These are phyloP conservation scores for Choristoneura rosaceana DNA, from an alignment of 2,888 invertebrate species.

Conservation along the genomic window DNA sequence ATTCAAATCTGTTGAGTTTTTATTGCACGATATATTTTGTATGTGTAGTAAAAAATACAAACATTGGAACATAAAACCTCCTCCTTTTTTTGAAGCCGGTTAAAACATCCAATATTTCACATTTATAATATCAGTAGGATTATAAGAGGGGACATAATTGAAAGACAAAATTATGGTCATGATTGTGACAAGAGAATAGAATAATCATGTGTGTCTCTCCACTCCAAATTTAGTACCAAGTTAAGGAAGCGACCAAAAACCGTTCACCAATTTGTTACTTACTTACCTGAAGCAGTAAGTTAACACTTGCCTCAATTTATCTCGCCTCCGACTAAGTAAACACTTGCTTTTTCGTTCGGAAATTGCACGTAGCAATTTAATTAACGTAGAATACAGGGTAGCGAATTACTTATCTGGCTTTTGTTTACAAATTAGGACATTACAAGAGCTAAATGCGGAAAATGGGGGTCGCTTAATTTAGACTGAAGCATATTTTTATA, in stretches of 20 bases:
- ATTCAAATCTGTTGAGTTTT: too few relatives aligned
- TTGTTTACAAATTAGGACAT: slow-evolving; percentile 23
- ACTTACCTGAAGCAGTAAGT: slow-evolving; percentile 13
- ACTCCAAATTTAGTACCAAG: not conserved
- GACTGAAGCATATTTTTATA: not conserved
- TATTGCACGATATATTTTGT: too few relatives aligned
- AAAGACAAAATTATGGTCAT: too few relatives aligned
- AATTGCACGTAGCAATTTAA: slow-evolving; percentile 27
- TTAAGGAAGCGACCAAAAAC: not conserved
- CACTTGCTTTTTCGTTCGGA: slow-evolving; percentile 19
- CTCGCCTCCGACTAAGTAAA: slow-evolving; percentile 13
- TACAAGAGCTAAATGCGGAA: not conserved
- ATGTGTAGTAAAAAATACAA: too few relatives aligned
- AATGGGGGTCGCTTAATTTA: not conserved
- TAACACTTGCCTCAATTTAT: slow-evolving; percentile 21
- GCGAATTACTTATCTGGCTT: slow-evolving; percentile 20
- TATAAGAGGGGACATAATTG: too few relatives aligned
- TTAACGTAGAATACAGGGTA: slow-evolving; percentile 15
- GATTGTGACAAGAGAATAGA: too few relatives aligned
- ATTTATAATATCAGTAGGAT: too few relatives aligned
- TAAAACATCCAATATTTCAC: too few relatives aligned
- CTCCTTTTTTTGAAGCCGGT: too few relatives aligned
- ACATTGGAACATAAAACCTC: too few relatives aligned
- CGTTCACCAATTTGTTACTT: slow-evolving; percentile 21
- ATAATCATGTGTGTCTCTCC: too few relatives aligned